A percentile compares a stretch with the other conserved stretches of the same genome.
These are phyloP conservation scores for Zeugodacus cucurbitae DNA, from an alignment of 1,140 invertebrate species.

Conservation along the genomic window DNA sequence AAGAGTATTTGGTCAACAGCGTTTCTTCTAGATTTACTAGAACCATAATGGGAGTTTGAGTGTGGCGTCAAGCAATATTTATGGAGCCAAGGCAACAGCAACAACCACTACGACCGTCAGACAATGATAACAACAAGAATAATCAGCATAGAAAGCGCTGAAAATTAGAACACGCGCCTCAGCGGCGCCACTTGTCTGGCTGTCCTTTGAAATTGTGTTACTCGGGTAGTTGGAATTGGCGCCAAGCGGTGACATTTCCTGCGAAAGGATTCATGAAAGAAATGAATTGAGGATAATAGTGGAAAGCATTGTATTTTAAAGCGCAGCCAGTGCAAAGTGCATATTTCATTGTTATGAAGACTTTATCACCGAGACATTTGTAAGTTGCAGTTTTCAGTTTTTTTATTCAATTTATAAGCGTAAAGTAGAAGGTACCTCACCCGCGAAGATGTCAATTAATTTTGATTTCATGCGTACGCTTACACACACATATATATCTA, in stretches of 20 bases:
- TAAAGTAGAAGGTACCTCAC: background rate
- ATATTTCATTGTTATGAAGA: background rate
- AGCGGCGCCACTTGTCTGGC: slow-evolving; percentile 8
- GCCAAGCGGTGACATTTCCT: slow-evolving; percentile 2
- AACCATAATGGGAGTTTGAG: too few species aligned
- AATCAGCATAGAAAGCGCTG: background rate
- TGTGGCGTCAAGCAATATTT: background rate
- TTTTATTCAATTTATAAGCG: background rate
- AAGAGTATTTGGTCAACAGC: too few species aligned
- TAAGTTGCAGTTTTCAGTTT: background rate
- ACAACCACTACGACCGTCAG: background rate
- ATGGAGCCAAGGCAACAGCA: background rate
- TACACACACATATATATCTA: background rate
- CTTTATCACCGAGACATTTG: background rate
- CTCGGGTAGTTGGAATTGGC: background rate
- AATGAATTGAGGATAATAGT: background rate
- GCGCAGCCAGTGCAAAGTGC: background rate
- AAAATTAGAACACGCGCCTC: slow-evolving; percentile 9
- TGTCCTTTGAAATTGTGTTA: slow-evolving; percentile 3
- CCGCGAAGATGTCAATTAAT: background rate
- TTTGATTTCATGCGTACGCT: slow-evolving; percentile 2
- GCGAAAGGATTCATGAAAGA: background rate
- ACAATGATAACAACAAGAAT: background rate
- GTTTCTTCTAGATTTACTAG: too few species aligned
- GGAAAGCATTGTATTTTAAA: background rate